A percentile compares a stretch with the other conserved stretches of the same genome.
These are phyloP conservation scores for Sciurus carolinensis DNA, from an alignment of 2,797 vertebrate species.

Conservation along the genomic window DNA sequence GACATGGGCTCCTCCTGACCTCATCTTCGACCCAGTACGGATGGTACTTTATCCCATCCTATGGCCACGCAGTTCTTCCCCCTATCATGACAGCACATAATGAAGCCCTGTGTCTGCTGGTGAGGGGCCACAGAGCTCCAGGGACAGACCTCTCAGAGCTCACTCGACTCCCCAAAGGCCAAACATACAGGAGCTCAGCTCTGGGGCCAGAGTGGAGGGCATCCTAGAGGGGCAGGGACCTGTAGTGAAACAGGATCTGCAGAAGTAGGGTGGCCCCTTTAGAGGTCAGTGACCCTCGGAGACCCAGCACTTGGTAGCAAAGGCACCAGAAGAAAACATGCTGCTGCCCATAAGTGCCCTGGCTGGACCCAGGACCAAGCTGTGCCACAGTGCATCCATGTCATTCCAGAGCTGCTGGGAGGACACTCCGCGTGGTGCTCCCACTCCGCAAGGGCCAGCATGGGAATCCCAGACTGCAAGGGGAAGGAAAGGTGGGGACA, in stretches of 20 bases:
- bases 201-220: background rate
- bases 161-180: background rate
- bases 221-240: background rate
- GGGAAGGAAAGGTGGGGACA: background rate
- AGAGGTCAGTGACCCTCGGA: background rate
- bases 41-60: background rate
- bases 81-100: background rate
- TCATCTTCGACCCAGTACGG: background rate
- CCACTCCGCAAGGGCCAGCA: background rate
- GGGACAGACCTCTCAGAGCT: background rate
- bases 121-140: rapidly evolving
- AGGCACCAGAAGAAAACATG: background rate
- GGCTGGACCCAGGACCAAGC: background rate
- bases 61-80: background rate
- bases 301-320: background rate
- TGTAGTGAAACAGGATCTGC: background rate
- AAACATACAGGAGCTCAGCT: background rate
- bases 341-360: rapidly evolving
- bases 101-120: background rate
- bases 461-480: background rate
- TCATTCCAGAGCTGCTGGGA: background rate
- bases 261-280: background rate
- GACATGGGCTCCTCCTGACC: background rate
- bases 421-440: background rate
- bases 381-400: rapidly evolving